These are phyloP conservation scores for Hiodon alosoides DNA, from an alignment of 2,113 vertebrate genomes.

Conservation along the genomic window DNA sequence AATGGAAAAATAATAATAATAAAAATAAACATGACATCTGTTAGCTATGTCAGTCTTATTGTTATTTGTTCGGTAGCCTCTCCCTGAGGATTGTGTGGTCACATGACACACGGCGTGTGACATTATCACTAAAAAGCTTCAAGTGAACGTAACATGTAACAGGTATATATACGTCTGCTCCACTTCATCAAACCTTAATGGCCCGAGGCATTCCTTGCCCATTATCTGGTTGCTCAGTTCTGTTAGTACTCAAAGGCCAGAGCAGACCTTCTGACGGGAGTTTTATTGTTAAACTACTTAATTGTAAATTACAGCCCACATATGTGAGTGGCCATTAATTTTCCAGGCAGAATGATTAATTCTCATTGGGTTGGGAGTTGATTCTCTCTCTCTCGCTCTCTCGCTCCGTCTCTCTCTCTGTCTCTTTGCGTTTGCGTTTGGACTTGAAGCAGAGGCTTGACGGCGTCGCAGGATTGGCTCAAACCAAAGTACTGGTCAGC, in stretches of 20 bases:
- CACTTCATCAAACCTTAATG: constrained; percentile 49
- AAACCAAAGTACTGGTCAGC: no score
- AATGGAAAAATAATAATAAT: not conserved
- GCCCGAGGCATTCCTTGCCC: constrained; percentile 39
- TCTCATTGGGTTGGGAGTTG: constrained; percentile 45
- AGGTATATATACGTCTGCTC: constrained; percentile 33
- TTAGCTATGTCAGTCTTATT: not conserved
- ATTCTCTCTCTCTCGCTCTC: constrained; percentile 10
- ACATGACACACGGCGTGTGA: not conserved
- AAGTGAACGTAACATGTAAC: constrained; percentile 12
- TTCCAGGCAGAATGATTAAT: constrained; percentile 63
- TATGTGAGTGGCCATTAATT: constrained; percentile 61
- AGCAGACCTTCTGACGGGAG: constrained; percentile 53
- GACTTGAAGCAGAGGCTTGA: no score
- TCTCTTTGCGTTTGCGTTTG: constrained; percentile 30
- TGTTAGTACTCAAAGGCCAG: constrained; percentile 35
- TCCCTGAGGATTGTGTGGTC: not conserved
- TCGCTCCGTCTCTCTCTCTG: constrained; percentile 40
- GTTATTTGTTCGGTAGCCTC: not conserved
- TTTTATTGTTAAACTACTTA: constrained; percentile 59
- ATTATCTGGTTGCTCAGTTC: constrained; percentile 44
- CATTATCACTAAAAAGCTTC: not conserved
- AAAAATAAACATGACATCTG: not conserved
- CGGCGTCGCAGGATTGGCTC: no score
- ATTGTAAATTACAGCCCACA: constrained; percentile 57